These are phyloP conservation scores for Ormia ochracea DNA, from an alignment of 2,888 invertebrate species.

Conservation along the genomic window DNA sequence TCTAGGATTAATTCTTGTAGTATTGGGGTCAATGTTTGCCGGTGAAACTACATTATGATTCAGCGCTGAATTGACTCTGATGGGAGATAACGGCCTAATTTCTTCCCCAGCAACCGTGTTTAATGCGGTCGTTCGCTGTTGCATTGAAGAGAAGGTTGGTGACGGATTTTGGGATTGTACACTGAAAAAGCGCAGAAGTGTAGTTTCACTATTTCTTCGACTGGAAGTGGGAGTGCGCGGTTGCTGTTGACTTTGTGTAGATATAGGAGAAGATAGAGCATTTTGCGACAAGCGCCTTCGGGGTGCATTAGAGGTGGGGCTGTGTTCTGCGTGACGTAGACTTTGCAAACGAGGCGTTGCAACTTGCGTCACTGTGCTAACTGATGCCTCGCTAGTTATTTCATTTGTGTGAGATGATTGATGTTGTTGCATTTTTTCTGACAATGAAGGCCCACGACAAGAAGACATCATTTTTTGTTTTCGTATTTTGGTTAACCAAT, in stretches of 20 bases:
- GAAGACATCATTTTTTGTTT: slow-evolving; percentile 78
- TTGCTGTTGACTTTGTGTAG: slow-evolving; percentile 61
- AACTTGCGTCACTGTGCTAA: slow-evolving; percentile 59
- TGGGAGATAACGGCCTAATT: slow-evolving; percentile 51
- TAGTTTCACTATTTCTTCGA: slow-evolving; percentile 75
- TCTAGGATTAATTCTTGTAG: slow-evolving; percentile 31
- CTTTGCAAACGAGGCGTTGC: slow-evolving; percentile 74
- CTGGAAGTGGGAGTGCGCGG: slow-evolving; percentile 74
- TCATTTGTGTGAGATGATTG: slow-evolving; percentile 6
- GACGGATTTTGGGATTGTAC: slow-evolving; percentile 66
- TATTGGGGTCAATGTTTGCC: slow-evolving; percentile 2
- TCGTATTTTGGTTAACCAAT: slow-evolving; percentile 85
- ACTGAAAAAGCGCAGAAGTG: slow-evolving; percentile 75
- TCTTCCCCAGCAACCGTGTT: slow-evolving; percentile 50
- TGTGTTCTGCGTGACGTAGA: slow-evolving; percentile 70
- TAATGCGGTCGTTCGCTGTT: not conserved
- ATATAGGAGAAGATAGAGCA: slow-evolving; percentile 64
- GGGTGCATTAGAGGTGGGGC: slow-evolving; percentile 68
- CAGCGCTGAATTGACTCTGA: not conserved
- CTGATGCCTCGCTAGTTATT: not conserved
- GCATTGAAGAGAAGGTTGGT: not conserved
- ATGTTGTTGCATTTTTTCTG: slow-evolving; percentile 70
- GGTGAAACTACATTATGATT: slow-evolving; percentile 6
- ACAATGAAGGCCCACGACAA: slow-evolving; percentile 67
- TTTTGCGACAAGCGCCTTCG: slow-evolving; percentile 71